phyloP scores from a whole-genome alignment of 2,113 vertebrate species.

The Lates calcarifer region DNA sequence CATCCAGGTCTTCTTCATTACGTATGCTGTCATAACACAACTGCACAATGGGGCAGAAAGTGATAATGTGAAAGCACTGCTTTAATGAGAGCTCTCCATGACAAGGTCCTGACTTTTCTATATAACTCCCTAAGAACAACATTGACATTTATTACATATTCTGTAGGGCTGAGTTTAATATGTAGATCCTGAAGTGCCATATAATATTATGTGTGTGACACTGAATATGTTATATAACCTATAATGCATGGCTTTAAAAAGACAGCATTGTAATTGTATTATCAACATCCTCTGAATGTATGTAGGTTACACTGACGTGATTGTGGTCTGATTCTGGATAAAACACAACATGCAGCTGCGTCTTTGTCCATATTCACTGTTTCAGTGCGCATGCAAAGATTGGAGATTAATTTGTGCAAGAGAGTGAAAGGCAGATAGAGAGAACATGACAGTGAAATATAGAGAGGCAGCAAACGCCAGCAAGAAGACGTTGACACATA shows the following conservation, averaged over 20 bases:
- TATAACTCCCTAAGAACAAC: constrained; percentile 16
- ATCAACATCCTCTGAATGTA: not conserved
- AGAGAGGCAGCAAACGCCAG: constrained; percentile 26
- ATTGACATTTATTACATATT: constrained; percentile 8
- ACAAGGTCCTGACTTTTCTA: constrained; percentile 27
- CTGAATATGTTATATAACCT: constrained; percentile 19
- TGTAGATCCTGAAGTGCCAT: constrained; percentile 4
- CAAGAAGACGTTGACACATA: constrained; percentile 46
- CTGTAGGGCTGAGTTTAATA: not conserved
- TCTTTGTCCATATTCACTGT: not conserved
- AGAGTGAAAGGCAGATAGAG: constrained; percentile 13
- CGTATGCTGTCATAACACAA: constrained; percentile 37
- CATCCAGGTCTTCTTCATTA: constrained; percentile 38
- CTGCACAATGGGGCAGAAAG: constrained; percentile 11
- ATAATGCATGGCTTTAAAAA: constrained; percentile 18
- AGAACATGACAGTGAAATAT: constrained; percentile 41
- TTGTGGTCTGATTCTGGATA: not conserved
- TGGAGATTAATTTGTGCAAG: constrained; percentile 4
- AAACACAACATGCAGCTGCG: not conserved
- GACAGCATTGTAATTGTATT: not conserved
- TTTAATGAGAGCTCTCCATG: constrained; percentile 33
- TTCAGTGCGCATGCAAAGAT: constrained; percentile 9
- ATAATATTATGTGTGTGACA: constrained; percentile 20
- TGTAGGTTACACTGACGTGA: not conserved
- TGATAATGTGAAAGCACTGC: constrained; percentile 1